Evolutionary conservation across 2,113 vertebrate species (phyloP), one percentile per base, ranked within the genome.

Genomic region (Ameiurus melas): DNA sequence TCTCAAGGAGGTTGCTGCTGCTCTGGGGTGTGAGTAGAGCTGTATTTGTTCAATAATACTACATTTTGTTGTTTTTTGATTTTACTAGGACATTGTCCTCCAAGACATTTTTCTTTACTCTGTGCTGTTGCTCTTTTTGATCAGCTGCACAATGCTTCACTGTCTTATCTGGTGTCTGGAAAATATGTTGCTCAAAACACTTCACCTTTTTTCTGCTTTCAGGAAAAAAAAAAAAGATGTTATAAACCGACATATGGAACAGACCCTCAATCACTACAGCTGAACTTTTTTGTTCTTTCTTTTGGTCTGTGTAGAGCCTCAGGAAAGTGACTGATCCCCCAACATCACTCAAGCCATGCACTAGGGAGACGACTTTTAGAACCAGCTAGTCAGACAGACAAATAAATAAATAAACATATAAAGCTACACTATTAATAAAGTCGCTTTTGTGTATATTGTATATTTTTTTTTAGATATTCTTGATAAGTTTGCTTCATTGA

Each of bases 171-270:
- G 66, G 55, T 80, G 57, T 47, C 57, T 62, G 57, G 66, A 55
- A 89, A 55, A 82, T 27, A 30, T 43, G 64, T 85, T 68, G 73
- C 78, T 60, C 55, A 79, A 85, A 87, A 77, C 85, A 77, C 33
- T 85, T 70, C 19, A 70, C 36, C 55, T 17, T 85, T 36, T 57
- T 53, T 85, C 64, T 89, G 39, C 62, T 77, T 77, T 75, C 16
- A 66, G 58, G 14, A 55, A 25, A 16, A 14, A 16, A 39, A 39
- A 68, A 78, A 53, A 87, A 85, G 47, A 75, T 83, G 85, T 43
- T 62, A 43, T 57, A 81, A 64, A 86, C 51, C 55, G 75, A 58
- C 43, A 47, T 43, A 43, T 83, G 25, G 55, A 47, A 20, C 82
- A 86, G 51, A 90, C n/a, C 57, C 55, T 43, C 62, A 66, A 62